Conservation (phyloP, 2,888 invertebrate species). For the Apamea crenata region DNA sequence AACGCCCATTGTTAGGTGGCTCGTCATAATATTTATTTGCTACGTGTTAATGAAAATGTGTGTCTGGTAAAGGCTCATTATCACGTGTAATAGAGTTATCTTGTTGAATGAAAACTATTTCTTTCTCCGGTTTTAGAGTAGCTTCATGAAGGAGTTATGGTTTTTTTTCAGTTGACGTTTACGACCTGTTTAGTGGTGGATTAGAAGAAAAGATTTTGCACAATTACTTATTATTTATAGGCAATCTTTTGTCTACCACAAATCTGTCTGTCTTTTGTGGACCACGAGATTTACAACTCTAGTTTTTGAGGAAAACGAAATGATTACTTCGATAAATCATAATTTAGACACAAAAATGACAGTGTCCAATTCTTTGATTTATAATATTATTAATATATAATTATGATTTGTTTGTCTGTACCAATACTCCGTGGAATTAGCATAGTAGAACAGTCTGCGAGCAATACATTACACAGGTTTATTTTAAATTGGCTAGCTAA, state of each 20-base stretch:
- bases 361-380: conserved; percentile 23
- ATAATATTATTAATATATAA: conserved; percentile 31
- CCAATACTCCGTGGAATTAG: background rate
- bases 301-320: background rate
- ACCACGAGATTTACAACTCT: conserved; percentile 3
- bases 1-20: conserved; percentile 31
- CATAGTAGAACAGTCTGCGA: background rate
- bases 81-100: conserved; percentile 17
- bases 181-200: conserved; percentile 31
- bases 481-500: too few relatives aligned
- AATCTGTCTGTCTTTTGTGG: too few relatives aligned
- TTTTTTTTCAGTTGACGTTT: conserved; percentile 26
- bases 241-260: conserved; percentile 24
- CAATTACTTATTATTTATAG: conserved; percentile 33
- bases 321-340: background rate
- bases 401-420: conserved; percentile 35
- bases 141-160: conserved; percentile 4
- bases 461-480: background rate
- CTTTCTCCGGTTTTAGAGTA: conserved; percentile 6
- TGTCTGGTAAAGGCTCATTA: conserved; percentile 10
- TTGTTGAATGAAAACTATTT: conserved; percentile 20
- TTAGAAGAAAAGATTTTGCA: conserved; percentile 15
- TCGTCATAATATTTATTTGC: conserved; percentile 41
- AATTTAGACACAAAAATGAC: conserved; percentile 26
- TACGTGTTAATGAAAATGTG: conserved; percentile 21